These are phyloP conservation scores for Anneissia japonica DNA, from an alignment of 35 echinoderm and acorn worm genomes.

Conservation along the genomic window DNA sequence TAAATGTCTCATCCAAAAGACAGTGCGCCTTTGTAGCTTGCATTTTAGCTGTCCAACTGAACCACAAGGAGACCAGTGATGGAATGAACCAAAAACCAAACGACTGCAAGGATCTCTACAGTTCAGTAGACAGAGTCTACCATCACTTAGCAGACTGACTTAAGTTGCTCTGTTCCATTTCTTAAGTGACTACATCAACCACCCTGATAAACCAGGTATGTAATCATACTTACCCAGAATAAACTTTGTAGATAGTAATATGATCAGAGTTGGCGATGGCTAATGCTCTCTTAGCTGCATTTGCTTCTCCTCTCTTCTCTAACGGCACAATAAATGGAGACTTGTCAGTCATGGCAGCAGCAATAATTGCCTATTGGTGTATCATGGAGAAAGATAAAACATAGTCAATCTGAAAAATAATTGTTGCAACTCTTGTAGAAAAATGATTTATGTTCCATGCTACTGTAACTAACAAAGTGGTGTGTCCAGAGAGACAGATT, in stretches of 20 bases:
- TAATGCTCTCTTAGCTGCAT: constrained; percentile 59
- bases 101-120: background rate
- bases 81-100: constrained; percentile 5
- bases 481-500: too few species aligned
- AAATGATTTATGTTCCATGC: too few species aligned
- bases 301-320: constrained; percentile 75
- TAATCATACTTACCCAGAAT: constrained; percentile 50
- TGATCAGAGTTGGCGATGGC: constrained; percentile 70
- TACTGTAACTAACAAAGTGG: too few species aligned
- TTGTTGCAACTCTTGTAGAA: too few species aligned
- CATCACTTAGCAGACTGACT: too few species aligned
- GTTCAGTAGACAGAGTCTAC: too few species aligned
- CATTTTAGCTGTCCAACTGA: too few species aligned
- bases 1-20: too few species aligned
- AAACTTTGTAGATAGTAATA: constrained; percentile 85
- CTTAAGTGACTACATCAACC: background rate
- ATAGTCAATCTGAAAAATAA: too few species aligned
- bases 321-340: constrained; percentile 79
- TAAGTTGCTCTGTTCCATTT: too few species aligned
- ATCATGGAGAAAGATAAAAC: background rate
- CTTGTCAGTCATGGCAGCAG: constrained; percentile 90
- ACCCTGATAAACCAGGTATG: background rate
- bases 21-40: too few species aligned
- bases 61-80: too few species aligned
- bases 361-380: constrained; percentile 63